Evolutionary conservation across 2,888 invertebrate genomes (phyloP), one percentile per base, ranked within the genome.

Genomic region (Lasioglossum oenotherae): DNA sequence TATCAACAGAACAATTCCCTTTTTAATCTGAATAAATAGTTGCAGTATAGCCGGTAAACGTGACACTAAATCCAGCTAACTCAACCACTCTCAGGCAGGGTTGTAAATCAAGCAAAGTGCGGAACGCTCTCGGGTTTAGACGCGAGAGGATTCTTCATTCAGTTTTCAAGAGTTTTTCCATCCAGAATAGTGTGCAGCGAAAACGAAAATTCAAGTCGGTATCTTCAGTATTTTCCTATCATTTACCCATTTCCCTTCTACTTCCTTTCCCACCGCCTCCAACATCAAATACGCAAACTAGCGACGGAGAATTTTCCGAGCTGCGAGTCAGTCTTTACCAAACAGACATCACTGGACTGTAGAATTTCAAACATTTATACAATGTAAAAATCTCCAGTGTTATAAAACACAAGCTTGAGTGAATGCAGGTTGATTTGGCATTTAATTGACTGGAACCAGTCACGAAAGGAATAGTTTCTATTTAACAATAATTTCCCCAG

Each of bases 51-150:
- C n/a, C n/a, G 57, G 23, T n/a, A 12, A n/a, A 57, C 57, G 57
- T n/a, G 57, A 57, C n/a, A n/a, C 57, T 57, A 57, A 57, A 57
- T 57, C n/a, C 57, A 57, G n/a, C n/a, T n/a, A 57, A 57, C n/a
- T 57, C n/a, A 12, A 57, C 57, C 57, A n/a, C 57, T 12, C 12
- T 57, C 57, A 12, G n/a, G 12, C 12, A 57, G n/a, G 57, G 57
- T n/a, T 57, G 57, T n/a, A 57, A 57, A 57, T 57, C 57, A 57
- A 57, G 57, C 57, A 57, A 57, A 57, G 57, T 57, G 57, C n/a
- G 57, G 57, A n/a, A 57, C 57, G n/a, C 57, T n/a, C 4, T 57
- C n/a, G 57, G 57, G n/a, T 57, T 57, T 57, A 57, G 57, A 57
- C 57, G n/a, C 57, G 57, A 57, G 57, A 57, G 57, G 12, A 57